These are phyloP conservation scores for Thalassarche chlororhynchos DNA, from an alignment of 2,113 vertebrate genomes.

Conservation along the genomic window DNA sequence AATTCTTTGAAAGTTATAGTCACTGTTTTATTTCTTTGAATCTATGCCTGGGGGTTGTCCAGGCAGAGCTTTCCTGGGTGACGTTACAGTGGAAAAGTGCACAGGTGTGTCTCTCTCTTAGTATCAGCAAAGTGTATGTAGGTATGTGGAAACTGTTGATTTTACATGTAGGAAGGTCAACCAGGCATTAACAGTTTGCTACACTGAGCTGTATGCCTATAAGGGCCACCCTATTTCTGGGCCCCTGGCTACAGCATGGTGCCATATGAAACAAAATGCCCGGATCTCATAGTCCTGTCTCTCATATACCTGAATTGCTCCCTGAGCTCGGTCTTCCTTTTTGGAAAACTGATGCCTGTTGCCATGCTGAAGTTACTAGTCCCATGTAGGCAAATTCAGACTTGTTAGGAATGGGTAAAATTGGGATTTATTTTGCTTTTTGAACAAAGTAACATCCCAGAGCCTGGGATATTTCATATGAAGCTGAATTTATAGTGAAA, in stretches of 20 bases:
- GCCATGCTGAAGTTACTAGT: background rate
- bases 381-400: background rate
- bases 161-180: background rate
- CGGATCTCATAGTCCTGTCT: background rate
- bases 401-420: background rate
- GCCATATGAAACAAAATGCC: background rate
- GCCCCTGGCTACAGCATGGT: background rate
- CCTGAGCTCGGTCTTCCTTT: background rate
- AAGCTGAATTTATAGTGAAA: background rate
- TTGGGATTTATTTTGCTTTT: background rate
- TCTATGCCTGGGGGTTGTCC: background rate
- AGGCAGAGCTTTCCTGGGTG: background rate
- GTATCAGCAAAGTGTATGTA: background rate
- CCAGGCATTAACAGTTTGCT: background rate
- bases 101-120: background rate
- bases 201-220: background rate
- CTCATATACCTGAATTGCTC: background rate
- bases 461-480: background rate
- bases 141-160: background rate
- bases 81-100: background rate
- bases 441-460: background rate
- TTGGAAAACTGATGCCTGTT: background rate
- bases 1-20: background rate
- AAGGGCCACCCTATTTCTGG: background rate
- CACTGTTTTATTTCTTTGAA: background rate